Evolutionary conservation across 2,113 vertebrate genomes (phyloP).

Genomic region (Arvicanthis niloticus): DNA sequence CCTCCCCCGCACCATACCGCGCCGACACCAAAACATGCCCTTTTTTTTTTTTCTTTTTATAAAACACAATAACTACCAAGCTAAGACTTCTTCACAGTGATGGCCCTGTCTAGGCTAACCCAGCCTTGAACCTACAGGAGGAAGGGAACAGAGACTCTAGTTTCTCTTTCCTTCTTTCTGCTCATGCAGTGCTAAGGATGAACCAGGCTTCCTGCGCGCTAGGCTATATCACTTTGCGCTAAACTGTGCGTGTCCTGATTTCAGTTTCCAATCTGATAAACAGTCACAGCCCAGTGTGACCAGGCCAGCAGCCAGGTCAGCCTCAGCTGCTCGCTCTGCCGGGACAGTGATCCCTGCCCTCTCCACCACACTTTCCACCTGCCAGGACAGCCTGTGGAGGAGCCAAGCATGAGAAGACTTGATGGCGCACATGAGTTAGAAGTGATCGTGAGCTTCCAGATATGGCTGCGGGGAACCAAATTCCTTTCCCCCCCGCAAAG

Average conservation of each 20-base stretch:
- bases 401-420: neutral
- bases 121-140: neutral
- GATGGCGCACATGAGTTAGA: neutral
- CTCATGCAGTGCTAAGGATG: neutral
- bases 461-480: neutral
- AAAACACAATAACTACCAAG: too few relatives aligned
- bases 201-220: neutral
- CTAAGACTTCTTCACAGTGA: neutral
- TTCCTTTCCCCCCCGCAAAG: neutral
- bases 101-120: neutral
- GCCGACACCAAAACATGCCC: too few relatives aligned
- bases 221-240: neutral
- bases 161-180: neutral
- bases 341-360: neutral
- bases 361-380: neutral
- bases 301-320: neutral
- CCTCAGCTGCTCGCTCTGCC: neutral
- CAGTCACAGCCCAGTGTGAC: neutral
- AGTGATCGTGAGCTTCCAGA: neutral
- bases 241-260: neutral
- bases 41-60: too few relatives aligned
- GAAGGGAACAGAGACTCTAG: neutral
- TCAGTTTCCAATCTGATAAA: constrained; percentile 26
- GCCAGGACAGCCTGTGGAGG: neutral
- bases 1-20: accelerated